Evolutionary conservation across 1,140 invertebrate species (phyloP), one percentile per base, ranked within the genome.

Genomic region (Drosophila fuyamai): DNA sequence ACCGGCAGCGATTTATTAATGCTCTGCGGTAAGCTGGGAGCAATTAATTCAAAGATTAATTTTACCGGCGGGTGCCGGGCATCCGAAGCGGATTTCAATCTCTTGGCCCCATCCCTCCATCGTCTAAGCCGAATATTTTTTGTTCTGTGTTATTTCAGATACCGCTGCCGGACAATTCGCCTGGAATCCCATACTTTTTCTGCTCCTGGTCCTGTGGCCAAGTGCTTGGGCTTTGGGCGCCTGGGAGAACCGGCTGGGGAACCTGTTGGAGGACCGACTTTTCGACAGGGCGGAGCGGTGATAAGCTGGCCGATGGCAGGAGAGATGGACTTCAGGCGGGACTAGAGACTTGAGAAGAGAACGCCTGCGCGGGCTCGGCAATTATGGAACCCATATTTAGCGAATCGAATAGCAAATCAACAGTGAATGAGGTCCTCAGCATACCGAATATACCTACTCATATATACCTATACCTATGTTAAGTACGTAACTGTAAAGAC

Each of bases 1-100:
- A 51, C 48, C 58, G 48, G 56, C 47, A 65, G 81, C 76, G 73
- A 90, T 82, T 81, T 90, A 88, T 90, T 91, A 90, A 90, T 88
- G 88, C 77, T 88, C 76, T 88, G 83, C 71, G 82, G 80, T 91
- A 81, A 91, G 88, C 80, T 90, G 63, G 70, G 78, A 83, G 88
- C 88, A 90, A 90, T 90, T 90, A 90, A 90, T 90, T 78, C 88
- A 76, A 81, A 90, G 88, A 90, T 90, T 90, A 90, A 90, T 90
- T 88, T 86, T 54, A 81, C 88, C 88, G 78, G 71, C 70, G 88
- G 80, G 82, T 88, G 74, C 79, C 80, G 73, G 71, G 51, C 48
- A 23, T 23, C 78, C 55, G 41, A 57, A 70, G 12, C 78, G 32
- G 66, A 76, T 68, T 65, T 79, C 70, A 79, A 88, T 86, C 73